phyloP scores from a whole-genome alignment of 2,113 vertebrate species.

The Ammodytes dubius region DNA sequence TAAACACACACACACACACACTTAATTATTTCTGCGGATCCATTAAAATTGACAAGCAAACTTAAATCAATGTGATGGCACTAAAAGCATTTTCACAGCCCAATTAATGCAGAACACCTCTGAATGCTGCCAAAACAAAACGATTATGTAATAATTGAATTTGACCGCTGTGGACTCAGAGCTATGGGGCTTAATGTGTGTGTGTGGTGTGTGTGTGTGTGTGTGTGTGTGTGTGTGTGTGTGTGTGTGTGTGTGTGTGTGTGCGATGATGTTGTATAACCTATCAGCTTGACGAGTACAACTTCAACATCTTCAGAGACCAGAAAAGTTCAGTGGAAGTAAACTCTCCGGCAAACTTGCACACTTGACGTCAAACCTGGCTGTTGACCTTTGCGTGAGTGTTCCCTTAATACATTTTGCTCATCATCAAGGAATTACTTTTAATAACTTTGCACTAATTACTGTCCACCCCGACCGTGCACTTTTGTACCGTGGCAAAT shows the following conservation, averaged over 20 bases:
- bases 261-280: background rate
- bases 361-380: background rate
- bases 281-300: background rate
- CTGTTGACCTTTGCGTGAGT: conserved; percentile 37
- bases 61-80: background rate
- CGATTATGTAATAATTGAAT: background rate
- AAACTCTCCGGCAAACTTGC: conserved; percentile 20
- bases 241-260: background rate
- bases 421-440: conserved; percentile 65
- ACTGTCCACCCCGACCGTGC: conserved; percentile 17
- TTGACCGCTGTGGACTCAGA: background rate
- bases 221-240: background rate
- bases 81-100: background rate
- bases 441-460: conserved; percentile 65
- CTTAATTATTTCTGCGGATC: background rate
- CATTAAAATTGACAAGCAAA: background rate
- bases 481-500: conserved; percentile 29
- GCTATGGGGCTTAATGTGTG: background rate
- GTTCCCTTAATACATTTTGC: conserved; percentile 63
- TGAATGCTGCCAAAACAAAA: background rate
- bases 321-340: conserved; percentile 5
- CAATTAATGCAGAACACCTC: background rate
- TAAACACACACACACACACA: conserved; percentile 64
- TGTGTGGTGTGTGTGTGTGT: background rate
- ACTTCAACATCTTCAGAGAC: conserved; percentile 10